phyloP scores from a whole-genome alignment of 2,113 vertebrate species.

The Rhynchomys soricoides region DNA sequence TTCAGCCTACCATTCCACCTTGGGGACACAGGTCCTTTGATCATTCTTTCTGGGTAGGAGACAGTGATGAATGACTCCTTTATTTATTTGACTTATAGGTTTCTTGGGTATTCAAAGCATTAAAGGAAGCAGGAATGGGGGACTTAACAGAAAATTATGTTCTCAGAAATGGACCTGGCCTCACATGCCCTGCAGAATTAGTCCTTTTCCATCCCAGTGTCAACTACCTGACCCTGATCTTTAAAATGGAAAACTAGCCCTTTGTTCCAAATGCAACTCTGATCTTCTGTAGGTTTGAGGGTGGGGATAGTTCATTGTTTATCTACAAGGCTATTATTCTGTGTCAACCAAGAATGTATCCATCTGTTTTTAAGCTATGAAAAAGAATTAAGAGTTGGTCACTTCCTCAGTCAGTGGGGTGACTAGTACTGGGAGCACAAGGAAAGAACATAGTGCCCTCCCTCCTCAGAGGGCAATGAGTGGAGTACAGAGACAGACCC shows the following conservation, averaged over 20 bases:
- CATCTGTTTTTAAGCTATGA: not conserved
- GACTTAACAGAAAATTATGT: not conserved
- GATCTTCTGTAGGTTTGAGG: not conserved
- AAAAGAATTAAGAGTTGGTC: not conserved
- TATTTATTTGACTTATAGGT: not conserved
- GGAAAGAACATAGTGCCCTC: rapidly evolving
- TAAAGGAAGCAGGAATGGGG: not conserved
- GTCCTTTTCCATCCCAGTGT: not conserved
- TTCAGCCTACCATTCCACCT: not conserved
- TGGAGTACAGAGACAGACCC: rapidly evolving
- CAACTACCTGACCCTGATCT: not conserved
- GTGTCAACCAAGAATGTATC: not conserved
- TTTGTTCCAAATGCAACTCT: not conserved
- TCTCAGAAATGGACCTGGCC: not conserved
- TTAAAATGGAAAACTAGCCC: not conserved
- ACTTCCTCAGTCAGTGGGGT: too few relatives aligned
- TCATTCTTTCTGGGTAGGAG: not conserved
- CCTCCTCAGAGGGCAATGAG: rapidly evolving
- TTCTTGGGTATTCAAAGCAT: not conserved
- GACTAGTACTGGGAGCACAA: not conserved
- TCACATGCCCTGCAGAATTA: rapidly evolving
- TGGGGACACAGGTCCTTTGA: rapidly evolving
- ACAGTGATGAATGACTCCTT: slow-evolving; percentile 5
- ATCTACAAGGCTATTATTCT: not conserved
- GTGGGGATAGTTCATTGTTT: not conserved